Percentiles rank a stretch among this genome's conserved stretches.
Evolutionary conservation across 2,113 vertebrate genomes (phyloP).

Genomic region (human): DNA sequence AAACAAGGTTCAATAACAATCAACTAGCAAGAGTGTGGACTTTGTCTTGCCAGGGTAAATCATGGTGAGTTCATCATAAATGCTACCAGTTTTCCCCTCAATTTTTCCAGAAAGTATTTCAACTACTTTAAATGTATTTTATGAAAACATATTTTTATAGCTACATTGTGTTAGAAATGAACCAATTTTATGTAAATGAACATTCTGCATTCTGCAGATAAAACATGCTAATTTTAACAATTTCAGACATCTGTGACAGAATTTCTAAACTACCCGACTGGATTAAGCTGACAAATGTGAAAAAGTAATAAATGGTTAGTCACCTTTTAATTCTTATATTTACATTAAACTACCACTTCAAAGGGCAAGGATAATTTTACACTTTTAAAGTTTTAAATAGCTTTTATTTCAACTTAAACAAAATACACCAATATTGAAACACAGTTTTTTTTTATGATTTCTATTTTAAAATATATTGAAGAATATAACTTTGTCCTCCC

Average conservation of each 20-base stretch:
- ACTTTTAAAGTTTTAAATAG: constrained; percentile 78
- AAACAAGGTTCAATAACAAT: constrained; percentile 1
- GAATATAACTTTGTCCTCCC: constrained; percentile 32
- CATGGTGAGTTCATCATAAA: constrained; percentile 59
- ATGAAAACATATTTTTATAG: constrained; percentile 79
- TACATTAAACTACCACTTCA: constrained; percentile 79
- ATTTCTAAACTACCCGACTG: constrained; percentile 79
- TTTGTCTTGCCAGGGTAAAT: constrained; percentile 50
- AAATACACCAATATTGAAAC: constrained; percentile 62
- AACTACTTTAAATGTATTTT: constrained; percentile 79
- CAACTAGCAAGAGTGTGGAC: not conserved
- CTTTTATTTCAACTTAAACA: constrained; percentile 74
- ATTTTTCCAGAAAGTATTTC: constrained; percentile 71
- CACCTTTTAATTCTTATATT: constrained; percentile 81
- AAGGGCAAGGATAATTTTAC: constrained; percentile 76
- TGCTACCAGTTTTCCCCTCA: constrained; percentile 55
- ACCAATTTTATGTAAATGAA: constrained; percentile 86
- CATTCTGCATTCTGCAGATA: constrained; percentile 84
- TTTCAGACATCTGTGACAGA: constrained; percentile 84
- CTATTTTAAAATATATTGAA: constrained; percentile 57
- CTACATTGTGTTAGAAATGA: constrained; percentile 78
- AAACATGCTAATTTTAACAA: constrained; percentile 82
- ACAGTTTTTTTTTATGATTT: constrained; percentile 59
- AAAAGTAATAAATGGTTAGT: constrained; percentile 77
- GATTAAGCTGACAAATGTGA: constrained; percentile 78